These are phyloP conservation scores for Phrynocephalus vlangalii DNA, from an alignment of 2,797 vertebrate species.

Conservation along the genomic window DNA sequence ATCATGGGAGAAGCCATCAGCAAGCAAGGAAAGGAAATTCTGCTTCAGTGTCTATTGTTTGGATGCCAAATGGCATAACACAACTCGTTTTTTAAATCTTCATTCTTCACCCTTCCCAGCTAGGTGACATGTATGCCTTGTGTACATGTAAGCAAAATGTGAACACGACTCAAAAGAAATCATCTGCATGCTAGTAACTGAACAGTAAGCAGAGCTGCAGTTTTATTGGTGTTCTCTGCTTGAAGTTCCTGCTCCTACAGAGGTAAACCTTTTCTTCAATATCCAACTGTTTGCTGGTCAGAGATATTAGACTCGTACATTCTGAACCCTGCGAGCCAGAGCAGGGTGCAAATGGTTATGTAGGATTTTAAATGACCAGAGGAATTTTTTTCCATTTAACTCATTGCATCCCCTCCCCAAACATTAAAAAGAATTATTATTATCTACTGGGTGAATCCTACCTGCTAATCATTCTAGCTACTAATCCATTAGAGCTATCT, in stretches of 20 bases:
- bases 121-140: too few species aligned
- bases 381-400: neutral
- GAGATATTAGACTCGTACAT: neutral
- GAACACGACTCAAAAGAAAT: slow-evolving; percentile 7
- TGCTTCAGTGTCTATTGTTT: neutral
- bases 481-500: neutral
- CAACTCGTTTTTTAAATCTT: neutral
- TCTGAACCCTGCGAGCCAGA: neutral
- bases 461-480: neutral
- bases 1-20: neutral
- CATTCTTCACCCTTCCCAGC: neutral
- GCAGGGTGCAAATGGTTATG: neutral
- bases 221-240: neutral
- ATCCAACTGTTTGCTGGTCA: neutral
- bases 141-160: neutral
- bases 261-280: neutral
- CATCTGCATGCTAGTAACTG: neutral
- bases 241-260: neutral
- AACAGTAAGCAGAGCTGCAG: neutral
- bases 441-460: neutral
- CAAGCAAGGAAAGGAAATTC: neutral
- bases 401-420: neutral
- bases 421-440: neutral
- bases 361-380: neutral
- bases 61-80: neutral